Evolutionary conservation across 2,888 invertebrate genomes (phyloP).

Genomic region (Heliconius sara): DNA sequence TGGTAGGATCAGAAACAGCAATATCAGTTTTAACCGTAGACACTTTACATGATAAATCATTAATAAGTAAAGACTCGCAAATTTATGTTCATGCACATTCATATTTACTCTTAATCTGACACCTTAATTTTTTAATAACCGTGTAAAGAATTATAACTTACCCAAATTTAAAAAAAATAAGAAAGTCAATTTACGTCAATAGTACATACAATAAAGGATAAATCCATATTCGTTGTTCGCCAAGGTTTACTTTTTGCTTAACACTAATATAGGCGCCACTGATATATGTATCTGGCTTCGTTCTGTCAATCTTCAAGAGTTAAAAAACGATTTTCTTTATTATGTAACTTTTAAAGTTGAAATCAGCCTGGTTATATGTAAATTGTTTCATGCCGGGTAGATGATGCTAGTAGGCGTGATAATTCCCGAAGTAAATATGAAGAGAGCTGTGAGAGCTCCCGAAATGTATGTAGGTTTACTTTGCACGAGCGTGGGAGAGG

Average conservation of each 20-base stretch:
- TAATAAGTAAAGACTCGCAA: background rate
- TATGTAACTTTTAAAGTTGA: conserved; percentile 59
- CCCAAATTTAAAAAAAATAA: background rate
- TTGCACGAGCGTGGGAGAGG: conserved; percentile 78
- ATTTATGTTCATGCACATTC: background rate
- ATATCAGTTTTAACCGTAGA: conserved; percentile 12
- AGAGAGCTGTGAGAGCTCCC: conserved; percentile 81
- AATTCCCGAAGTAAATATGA: conserved; percentile 79
- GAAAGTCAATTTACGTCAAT: background rate
- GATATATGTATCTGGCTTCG: conserved; percentile 61
- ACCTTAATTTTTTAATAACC: conserved; percentile 23
- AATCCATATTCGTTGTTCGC: conserved; percentile 53
- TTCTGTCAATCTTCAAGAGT: conserved; percentile 69
- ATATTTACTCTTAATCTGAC: conserved; percentile 10
- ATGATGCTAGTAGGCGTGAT: conserved; percentile 79
- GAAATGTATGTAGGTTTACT: conserved; percentile 69
- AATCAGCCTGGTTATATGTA: conserved; percentile 60
- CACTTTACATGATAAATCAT: conserved; percentile 13
- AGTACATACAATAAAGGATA: conserved; percentile 23
- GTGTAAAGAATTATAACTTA: conserved; percentile 6
- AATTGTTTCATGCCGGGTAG: conserved; percentile 65
- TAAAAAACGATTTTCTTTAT: conserved; percentile 59
- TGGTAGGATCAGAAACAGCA: conserved; percentile 10
- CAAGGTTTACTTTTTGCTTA: conserved; percentile 66
- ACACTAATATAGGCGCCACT: conserved; percentile 66